Evolutionary conservation across 2,888 invertebrate species (phyloP).

Genomic region (Margaritifera margaritifera): DNA sequence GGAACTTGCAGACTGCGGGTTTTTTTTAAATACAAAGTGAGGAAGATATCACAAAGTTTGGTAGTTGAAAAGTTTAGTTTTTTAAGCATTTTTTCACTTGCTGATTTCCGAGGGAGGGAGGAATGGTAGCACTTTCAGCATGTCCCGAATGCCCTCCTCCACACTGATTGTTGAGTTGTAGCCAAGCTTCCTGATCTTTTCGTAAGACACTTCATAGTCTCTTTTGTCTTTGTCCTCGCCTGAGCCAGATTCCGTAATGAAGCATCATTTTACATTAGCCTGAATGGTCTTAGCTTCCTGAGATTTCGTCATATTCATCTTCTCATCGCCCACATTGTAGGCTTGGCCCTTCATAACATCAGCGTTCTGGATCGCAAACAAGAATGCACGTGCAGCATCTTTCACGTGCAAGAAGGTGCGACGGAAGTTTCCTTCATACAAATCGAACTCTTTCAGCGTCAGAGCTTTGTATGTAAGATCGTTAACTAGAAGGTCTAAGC

Average conservation of each 20-base stretch:
- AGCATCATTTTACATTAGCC: conserved; percentile 57
- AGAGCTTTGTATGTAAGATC: conserved; percentile 68
- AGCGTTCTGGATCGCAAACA: conserved; percentile 67
- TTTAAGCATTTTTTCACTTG: conserved; percentile 47
- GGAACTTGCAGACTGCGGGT: no score
- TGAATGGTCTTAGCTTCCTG: conserved; percentile 66
- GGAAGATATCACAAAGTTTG: no score
- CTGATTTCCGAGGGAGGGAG: conserved; percentile 42
- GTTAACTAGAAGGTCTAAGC: conserved; percentile 71
- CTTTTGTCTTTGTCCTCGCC: conserved; percentile 72
- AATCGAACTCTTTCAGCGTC: conserved; percentile 60
- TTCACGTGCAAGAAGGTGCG: conserved; percentile 71
- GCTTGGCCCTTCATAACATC: conserved; percentile 66
- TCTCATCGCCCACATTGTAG: conserved; percentile 71
- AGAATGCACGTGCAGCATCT: conserved; percentile 70
- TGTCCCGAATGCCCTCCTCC: conserved; percentile 65
- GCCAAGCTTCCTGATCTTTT: conserved; percentile 66
- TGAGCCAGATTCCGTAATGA: conserved; percentile 53
- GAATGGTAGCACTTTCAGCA: conserved; percentile 66
- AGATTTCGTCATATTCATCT: conserved; percentile 70
- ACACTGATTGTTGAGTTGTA: conserved; percentile 64
- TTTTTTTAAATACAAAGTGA: no score
- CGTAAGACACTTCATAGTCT: conserved; percentile 72
- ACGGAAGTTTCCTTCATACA: conserved; percentile 70
- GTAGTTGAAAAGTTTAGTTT: no score